Evolutionary conservation across 2,113 vertebrate genomes (phyloP), one percentile per base, ranked within the genome.

Genomic region (Plecotus auritus): DNA sequence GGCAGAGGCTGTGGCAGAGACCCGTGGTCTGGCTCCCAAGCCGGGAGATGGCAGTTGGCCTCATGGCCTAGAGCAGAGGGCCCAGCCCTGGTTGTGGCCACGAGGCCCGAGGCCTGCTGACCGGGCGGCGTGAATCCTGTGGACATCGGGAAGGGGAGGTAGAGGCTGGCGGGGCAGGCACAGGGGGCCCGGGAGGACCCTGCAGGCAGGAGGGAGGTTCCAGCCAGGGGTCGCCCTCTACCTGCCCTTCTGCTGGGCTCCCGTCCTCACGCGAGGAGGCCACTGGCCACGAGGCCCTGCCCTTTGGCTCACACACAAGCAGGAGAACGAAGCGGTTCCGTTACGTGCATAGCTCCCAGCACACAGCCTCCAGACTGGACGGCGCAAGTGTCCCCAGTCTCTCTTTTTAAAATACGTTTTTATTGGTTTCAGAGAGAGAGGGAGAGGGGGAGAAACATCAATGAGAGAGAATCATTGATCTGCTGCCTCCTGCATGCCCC

Each of bases 271-370:
- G 69, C 1, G 32, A 95, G n/a, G 14, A 7, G 40, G n/a, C 28
- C 23, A 0, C 76, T 4, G 20, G 54, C 18, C 7, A 9, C 22
- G 11, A n/a, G 7, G n/a, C 66, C 37, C 3, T 1, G 20, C 37
- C 28, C 30, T 37, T 18, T 13, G 0, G 16, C 8, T 47, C 30
- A 22, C 74, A 4, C 0, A 0, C 0, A 40, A 16, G 5, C 10
- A 49, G n/a, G 11, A 74, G 35, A 9, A 12, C 10, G 4, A 11
- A 47, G 23, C 0, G 35, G 56, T 32, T 1, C 6, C 26, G n/a
- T 5, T 10, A 3, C 17, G 7, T 4, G 4, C 3, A 0, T 1
- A 11, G 20, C 40, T 30, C 6, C 30, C 30, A 9, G 20, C 30
- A 5, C 37, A 11, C 16, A 3, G 13, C 10, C 22, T 49, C 32